A percentile compares a stretch with the other conserved stretches of the same genome.
These are phyloP conservation scores for Saccopteryx leptura DNA, from an alignment of 2,113 vertebrate genomes.

Conservation along the genomic window DNA sequence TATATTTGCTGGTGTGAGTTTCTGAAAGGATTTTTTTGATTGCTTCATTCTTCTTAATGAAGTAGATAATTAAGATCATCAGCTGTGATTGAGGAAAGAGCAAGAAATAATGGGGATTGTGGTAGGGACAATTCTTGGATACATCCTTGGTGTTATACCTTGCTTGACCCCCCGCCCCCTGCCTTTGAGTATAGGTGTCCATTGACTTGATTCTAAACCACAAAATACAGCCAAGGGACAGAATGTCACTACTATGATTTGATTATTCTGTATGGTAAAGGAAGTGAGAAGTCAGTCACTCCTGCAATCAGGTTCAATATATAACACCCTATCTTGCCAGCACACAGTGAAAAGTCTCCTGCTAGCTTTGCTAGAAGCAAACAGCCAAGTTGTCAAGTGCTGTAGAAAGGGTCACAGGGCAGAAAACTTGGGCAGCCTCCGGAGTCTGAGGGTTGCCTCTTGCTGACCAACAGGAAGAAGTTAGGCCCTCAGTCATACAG, in stretches of 20 bases:
- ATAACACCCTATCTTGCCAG: not conserved
- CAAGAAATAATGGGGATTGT: not conserved
- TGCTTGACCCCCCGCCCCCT: not conserved
- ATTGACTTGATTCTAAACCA: not conserved
- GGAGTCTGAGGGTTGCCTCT: not conserved
- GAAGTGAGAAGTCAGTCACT: not conserved
- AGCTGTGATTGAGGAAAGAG: not conserved
- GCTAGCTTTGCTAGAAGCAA: not conserved
- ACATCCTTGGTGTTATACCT: not conserved
- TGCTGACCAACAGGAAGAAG: not conserved
- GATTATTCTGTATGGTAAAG: not conserved
- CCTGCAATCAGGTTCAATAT: not conserved
- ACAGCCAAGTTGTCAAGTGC: not conserved
- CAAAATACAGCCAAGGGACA: not conserved
- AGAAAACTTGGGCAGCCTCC: not conserved
- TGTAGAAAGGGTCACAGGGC: not conserved
- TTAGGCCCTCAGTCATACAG: not conserved
- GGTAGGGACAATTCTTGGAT: not conserved
- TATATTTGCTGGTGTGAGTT: not conserved
- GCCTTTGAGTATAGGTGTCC: not conserved
- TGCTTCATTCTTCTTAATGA: slow-evolving; percentile 1
- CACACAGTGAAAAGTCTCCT: not conserved
- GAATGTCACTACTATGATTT: not conserved
- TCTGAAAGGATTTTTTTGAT: not conserved
- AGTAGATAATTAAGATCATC: not conserved